Percentiles rank a stretch among this genome's conserved stretches.
Conservation (phyloP, 2,888 invertebrate species). For the Drosophila eohydei region DNA sequence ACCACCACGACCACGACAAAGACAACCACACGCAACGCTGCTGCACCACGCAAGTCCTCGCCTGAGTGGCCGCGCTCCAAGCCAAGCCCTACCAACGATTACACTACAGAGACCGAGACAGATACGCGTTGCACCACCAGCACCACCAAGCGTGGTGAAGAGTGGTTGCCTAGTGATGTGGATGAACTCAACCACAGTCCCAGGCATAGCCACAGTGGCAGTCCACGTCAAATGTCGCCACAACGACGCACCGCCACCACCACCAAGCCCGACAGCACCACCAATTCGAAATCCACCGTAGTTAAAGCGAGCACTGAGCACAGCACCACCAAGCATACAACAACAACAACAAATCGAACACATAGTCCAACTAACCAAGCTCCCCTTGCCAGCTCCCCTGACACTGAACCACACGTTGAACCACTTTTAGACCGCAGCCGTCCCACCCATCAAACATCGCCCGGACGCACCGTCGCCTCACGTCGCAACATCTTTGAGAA, state of each 20-base stretch:
- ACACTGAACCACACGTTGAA: conserved; percentile 72
- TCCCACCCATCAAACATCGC: conserved; percentile 23
- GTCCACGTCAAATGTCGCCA: conserved; percentile 25
- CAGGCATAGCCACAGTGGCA: conserved; percentile 19
- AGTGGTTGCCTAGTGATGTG: conserved; percentile 9
- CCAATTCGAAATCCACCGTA: conserved; percentile 46
- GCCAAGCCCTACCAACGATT: background rate
- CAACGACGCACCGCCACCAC: conserved; percentile 24
- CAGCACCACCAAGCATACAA: conserved; percentile 60
- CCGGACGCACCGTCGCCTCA: conserved; percentile 79
- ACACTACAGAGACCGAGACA: conserved; percentile 15
- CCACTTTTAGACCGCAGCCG: conserved; percentile 71
- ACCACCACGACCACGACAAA: conserved; percentile 37
- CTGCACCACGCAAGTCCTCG: conserved; percentile 29
- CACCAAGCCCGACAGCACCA: conserved; percentile 12
- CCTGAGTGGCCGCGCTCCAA: conserved; percentile 15
- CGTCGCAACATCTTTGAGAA: conserved; percentile 83
- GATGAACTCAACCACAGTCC: conserved; percentile 27
- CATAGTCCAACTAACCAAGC: conserved; percentile 64
- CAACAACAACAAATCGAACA: conserved; percentile 34
- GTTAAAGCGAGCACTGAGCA: conserved; percentile 76
- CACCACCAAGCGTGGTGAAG: conserved; percentile 23
- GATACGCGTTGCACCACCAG: conserved; percentile 15
- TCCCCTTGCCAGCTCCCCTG: conserved; percentile 53
- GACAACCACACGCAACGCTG: conserved; percentile 12